Conservation (phyloP, 2,888 invertebrate species). For the Chloroclysta siterata region DNA sequence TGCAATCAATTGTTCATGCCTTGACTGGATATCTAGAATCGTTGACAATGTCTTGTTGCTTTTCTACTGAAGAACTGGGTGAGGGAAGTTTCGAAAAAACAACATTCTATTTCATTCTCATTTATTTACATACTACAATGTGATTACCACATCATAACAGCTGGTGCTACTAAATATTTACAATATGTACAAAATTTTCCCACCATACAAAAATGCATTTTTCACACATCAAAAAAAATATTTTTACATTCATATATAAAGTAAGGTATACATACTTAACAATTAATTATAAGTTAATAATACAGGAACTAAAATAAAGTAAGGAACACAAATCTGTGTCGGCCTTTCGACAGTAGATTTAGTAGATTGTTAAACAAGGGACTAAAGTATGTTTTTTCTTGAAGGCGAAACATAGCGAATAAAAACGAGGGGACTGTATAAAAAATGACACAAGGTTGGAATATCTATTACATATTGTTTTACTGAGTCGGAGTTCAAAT, state of each 20-base stretch:
- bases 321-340: conserved; percentile 58
- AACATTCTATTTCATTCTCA: conserved; percentile 62
- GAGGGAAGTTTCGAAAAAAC: conserved; percentile 39
- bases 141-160: conserved; percentile 82
- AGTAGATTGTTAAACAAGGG: too few species aligned
- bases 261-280: neutral
- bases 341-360: neutral
- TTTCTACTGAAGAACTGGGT: too few species aligned
- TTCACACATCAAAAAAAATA: conserved; percentile 54
- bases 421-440: too few species aligned
- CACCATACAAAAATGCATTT: conserved; percentile 67
- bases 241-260: conserved; percentile 39
- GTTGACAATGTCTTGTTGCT: too few species aligned
- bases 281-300: conserved; percentile 44
- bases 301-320: conserved; percentile 61
- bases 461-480: too few species aligned
- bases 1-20: too few species aligned
- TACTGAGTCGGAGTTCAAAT: too few species aligned
- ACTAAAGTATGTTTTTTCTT: too few species aligned
- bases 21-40: too few species aligned
- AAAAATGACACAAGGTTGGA: too few species aligned
- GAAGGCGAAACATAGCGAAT: too few species aligned
- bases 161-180: conserved; percentile 75
- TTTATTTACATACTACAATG: conserved; percentile 83
- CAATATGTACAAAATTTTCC: conserved; percentile 60